A percentile compares a stretch with the other conserved stretches of the same genome.
phyloP scores from a whole-genome alignment of 2,888 invertebrate species.

The Anthrax anthrax region DNA sequence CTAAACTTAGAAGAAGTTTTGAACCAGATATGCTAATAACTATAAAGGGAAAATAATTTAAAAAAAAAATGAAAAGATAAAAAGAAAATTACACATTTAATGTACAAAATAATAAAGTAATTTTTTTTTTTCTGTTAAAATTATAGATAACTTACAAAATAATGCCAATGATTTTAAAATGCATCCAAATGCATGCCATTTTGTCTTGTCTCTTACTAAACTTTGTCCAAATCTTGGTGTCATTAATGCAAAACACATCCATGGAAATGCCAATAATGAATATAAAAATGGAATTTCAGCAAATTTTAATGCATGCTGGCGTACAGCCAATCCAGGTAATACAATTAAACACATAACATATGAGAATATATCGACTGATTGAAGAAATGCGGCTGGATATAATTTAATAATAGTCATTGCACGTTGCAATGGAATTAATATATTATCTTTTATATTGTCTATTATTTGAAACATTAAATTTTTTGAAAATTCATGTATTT shows the following conservation, averaged over 20 bases:
- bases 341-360: conserved; percentile 33
- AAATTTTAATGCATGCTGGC: conserved; percentile 30
- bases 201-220: conserved; percentile 26
- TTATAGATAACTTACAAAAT: conserved; percentile 26
- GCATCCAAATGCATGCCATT: conserved; percentile 31
- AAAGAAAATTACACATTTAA: too few relatives aligned
- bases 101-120: too few relatives aligned
- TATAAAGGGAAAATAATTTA: conserved; percentile 10
- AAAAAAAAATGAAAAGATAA: neutral
- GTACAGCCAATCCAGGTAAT: conserved; percentile 28
- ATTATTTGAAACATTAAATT: conserved; percentile 25
- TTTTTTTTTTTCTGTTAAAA: too few relatives aligned
- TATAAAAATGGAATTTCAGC: conserved; percentile 33
- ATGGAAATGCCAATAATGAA: conserved; percentile 32
- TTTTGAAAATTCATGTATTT: conserved; percentile 26
- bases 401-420: conserved; percentile 28
- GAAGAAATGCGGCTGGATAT: conserved; percentile 28
- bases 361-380: conserved; percentile 30
- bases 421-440: conserved; percentile 24
- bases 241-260: conserved; percentile 35
- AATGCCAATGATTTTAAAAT: conserved; percentile 27
- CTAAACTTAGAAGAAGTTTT: conserved; percentile 29
- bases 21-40: conserved; percentile 32
- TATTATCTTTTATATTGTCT: conserved; percentile 25
- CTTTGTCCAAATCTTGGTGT: conserved; percentile 30